Percentiles rank a stretch among this genome's conserved stretches.
Conservation (phyloP, 2,888 invertebrate species). For the Stictocephala bisonia region DNA sequence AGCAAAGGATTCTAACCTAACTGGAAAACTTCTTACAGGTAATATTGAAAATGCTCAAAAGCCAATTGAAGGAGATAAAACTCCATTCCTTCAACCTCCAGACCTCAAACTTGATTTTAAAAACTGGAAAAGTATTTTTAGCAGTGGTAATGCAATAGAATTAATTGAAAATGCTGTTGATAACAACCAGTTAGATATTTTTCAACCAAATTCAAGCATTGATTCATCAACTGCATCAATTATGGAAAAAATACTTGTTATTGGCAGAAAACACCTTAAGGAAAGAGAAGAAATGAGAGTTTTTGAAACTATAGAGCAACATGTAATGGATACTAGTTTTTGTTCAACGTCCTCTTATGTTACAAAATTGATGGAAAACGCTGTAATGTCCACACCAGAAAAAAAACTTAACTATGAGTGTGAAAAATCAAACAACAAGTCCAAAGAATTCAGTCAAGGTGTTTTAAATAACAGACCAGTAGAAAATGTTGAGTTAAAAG, state of each 20-base stretch:
- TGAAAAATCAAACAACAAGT: too few species aligned
- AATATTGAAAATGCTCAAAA: background rate
- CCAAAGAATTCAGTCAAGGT: too few species aligned
- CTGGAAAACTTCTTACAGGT: background rate
- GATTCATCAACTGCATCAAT: slow-evolving; percentile 34
- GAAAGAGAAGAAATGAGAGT: slow-evolving; percentile 37
- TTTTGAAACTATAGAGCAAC: slow-evolving; percentile 40
- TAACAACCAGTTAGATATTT: background rate
- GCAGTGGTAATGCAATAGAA: background rate
- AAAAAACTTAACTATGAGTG: too few species aligned
- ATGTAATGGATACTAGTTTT: slow-evolving; percentile 41
- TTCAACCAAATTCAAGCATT: slow-evolving; percentile 16
- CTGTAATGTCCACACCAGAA: slow-evolving; percentile 32
- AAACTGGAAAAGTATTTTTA: slow-evolving; percentile 14
- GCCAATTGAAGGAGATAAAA: too few species aligned
- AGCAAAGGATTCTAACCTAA: background rate
- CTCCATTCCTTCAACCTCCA: background rate
- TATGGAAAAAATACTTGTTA: slow-evolving; percentile 13
- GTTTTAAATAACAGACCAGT: too few species aligned
- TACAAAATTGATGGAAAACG: slow-evolving; percentile 33
- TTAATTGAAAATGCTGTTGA: slow-evolving; percentile 11
- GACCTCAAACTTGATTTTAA: slow-evolving; percentile 21
- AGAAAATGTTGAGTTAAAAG: too few species aligned
- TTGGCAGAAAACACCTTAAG: slow-evolving; percentile 17
- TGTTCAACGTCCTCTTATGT: slow-evolving; percentile 35